Conservation (phyloP, 2,113 vertebrate genomes). For the Vulpes vulpes region DNA sequence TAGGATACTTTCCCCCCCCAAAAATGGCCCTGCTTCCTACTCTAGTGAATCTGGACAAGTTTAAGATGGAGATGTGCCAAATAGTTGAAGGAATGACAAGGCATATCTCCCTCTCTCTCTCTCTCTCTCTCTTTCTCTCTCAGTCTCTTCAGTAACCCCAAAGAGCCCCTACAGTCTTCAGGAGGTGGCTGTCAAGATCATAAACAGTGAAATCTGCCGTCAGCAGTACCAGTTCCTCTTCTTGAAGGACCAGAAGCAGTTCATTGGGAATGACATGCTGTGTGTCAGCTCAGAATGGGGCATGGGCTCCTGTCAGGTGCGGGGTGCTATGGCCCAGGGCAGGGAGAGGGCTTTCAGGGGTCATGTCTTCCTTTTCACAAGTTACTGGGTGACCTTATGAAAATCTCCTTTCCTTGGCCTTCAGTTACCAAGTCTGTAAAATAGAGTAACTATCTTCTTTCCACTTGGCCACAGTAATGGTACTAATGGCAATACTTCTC, state of each 20-base stretch:
- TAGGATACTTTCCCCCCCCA: neutral
- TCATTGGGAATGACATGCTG: slow-evolving; percentile 34
- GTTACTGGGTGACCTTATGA: neutral
- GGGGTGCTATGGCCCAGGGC: neutral
- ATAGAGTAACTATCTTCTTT: neutral
- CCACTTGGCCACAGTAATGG: too few species aligned
- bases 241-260: neutral
- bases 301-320: slow-evolving; percentile 62
- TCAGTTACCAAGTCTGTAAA: neutral
- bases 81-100: neutral
- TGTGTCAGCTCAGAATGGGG: slow-evolving; percentile 38
- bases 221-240: slow-evolving; percentile 64
- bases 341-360: neutral
- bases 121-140: neutral
- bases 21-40: neutral
- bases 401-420: neutral
- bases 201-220: neutral
- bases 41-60: neutral
- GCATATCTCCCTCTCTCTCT: neutral
- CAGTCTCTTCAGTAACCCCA: neutral
- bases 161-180: neutral
- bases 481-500: neutral
- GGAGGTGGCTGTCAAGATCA: slow-evolving; percentile 65
- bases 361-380: neutral
- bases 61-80: neutral